Evolutionary conservation across 2,888 invertebrate genomes (phyloP).

Genomic region (Dicycla oo): DNA sequence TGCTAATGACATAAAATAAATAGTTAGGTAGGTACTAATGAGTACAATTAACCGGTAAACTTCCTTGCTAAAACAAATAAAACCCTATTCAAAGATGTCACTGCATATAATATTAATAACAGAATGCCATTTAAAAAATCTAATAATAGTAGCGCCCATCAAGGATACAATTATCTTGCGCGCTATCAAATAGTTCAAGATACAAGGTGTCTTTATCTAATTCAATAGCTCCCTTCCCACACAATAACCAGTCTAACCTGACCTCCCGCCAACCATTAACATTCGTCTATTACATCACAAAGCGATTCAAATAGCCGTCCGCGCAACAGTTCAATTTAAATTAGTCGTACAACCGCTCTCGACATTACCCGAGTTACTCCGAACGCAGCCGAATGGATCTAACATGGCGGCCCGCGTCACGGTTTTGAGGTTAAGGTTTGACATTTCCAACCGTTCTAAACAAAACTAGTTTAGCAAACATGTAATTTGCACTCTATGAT

Average conservation of each 20-base stretch:
- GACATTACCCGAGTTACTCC: conserved; percentile 74
- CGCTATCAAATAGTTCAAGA: conserved; percentile 79
- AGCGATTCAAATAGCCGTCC: conserved; percentile 44
- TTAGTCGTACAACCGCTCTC: conserved; percentile 70
- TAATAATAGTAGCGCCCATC: conserved; percentile 65
- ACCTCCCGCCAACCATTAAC: conserved; percentile 65
- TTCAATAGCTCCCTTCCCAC: conserved; percentile 79
- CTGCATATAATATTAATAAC: conserved; percentile 37
- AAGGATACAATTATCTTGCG: conserved; percentile 70
- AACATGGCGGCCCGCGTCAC: conserved; percentile 86
- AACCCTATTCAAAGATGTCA: conserved; percentile 40
- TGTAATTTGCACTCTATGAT: conserved; percentile 63
- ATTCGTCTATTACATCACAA: conserved; percentile 54
- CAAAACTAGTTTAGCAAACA: conserved; percentile 64
- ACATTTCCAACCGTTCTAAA: conserved; percentile 86
- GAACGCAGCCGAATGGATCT: conserved; percentile 79
- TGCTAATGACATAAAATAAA: conserved; percentile 12
- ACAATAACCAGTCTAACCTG: conserved; percentile 70
- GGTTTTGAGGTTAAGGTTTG: conserved; percentile 90
- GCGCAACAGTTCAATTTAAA: conserved; percentile 70
- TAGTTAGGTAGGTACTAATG: conserved; percentile 18
- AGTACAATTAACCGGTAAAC: conserved; percentile 15
- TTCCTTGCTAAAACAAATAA: conserved; percentile 15
- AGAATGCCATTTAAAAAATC: conserved; percentile 53
- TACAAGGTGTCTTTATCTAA: conserved; percentile 83